phyloP scores from a whole-genome alignment of 92 coral and sea anemone genomes.

The Umimayanthus kanabou region DNA sequence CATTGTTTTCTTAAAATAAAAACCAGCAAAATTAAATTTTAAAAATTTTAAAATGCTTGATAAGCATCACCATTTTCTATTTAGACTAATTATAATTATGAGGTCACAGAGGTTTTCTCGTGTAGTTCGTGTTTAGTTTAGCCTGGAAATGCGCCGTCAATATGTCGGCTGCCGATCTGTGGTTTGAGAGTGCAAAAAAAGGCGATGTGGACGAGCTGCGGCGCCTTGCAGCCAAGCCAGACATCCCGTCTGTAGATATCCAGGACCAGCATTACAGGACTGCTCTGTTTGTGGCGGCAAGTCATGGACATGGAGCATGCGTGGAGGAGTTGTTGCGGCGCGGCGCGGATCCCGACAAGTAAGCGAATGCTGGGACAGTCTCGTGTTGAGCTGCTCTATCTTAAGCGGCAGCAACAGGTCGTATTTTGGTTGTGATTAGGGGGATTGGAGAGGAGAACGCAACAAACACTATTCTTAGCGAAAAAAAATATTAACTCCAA shows the following conservation, averaged over 20 bases:
- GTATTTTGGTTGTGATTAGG: too few species aligned
- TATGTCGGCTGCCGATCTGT: constrained; percentile 40
- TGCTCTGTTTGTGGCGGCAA: constrained; percentile 75
- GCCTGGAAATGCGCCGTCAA: too few species aligned
- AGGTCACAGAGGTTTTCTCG: constrained; percentile 2
- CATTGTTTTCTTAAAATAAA: neutral
- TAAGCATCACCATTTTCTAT: neutral
- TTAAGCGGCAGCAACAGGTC: neutral
- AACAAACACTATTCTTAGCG: too few species aligned
- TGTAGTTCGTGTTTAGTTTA: neutral
- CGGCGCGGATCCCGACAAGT: constrained; percentile 61
- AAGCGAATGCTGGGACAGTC: neutral
- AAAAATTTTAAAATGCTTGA: neutral
- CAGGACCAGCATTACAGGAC: constrained; percentile 67
- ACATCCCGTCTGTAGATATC: constrained; percentile 53
- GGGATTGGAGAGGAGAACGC: too few species aligned
- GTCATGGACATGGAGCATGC: constrained; percentile 62
- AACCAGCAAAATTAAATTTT: neutral
- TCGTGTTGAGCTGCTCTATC: neutral
- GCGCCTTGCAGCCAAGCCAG: constrained; percentile 29
- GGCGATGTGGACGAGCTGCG: constrained; percentile 47
- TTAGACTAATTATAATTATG: neutral
- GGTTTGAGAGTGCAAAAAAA: constrained; percentile 66
- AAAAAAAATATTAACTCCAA: too few species aligned
- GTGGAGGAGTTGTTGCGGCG: constrained; percentile 66